Percentiles rank a stretch among this genome's conserved stretches.
Conservation (phyloP, 2,113 vertebrate genomes). For the Ellobius talpinus region DNA sequence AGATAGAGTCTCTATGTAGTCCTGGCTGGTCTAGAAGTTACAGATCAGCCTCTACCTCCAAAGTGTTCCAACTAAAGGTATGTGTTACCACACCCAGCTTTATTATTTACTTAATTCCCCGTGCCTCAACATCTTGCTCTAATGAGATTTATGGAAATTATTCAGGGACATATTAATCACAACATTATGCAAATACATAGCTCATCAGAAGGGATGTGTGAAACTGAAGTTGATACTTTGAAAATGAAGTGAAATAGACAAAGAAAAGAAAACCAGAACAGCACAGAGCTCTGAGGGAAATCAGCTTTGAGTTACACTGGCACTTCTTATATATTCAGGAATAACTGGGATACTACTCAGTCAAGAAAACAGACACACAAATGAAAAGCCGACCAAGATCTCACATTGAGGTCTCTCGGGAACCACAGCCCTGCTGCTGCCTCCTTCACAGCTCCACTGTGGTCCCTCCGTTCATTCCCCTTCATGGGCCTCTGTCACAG, state of each 20-base stretch:
- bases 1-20: not conserved
- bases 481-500: not conserved
- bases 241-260: conserved; percentile 19
- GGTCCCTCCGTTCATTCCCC: not conserved
- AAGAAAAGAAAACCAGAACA: conserved; percentile 31
- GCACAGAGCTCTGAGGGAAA: not conserved
- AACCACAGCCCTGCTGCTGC: accelerated
- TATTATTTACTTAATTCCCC: not conserved
- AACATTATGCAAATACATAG: not conserved
- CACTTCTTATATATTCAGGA: not conserved
- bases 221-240: not conserved
- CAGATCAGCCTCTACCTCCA: not conserved
- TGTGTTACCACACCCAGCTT: not conserved
- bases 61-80: not conserved
- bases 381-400: not conserved
- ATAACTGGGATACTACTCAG: not conserved
- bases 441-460: not conserved
- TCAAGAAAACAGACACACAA: not conserved
- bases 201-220: not conserved
- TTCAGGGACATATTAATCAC: conserved; percentile 13
- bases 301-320: not conserved
- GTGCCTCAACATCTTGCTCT: conserved; percentile 58
- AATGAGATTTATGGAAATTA: conserved; percentile 17
- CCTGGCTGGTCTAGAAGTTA: not conserved
- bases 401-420: not conserved